phyloP scores from a whole-genome alignment of 2,113 vertebrate species.

The Ochotona curzoniae region DNA sequence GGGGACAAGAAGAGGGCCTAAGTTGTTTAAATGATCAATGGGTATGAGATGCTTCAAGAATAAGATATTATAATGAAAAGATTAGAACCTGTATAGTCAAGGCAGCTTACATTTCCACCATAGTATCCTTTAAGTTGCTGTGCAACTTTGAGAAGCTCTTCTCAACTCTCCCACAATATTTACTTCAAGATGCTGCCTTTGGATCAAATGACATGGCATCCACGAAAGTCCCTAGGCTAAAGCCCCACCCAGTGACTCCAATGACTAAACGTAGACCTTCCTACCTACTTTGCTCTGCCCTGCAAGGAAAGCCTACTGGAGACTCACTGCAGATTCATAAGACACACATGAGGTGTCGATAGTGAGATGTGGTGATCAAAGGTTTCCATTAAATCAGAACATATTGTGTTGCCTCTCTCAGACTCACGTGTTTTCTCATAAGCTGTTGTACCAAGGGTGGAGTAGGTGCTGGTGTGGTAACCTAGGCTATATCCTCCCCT shows the following conservation, averaged over 20 bases:
- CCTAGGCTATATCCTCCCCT: too few species aligned
- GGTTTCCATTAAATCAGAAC: constrained; percentile 32
- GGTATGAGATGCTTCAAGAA: constrained; percentile 28
- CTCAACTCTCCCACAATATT: constrained; percentile 58
- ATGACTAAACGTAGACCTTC: constrained; percentile 66
- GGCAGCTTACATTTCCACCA: neutral
- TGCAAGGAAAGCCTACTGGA: constrained; percentile 61
- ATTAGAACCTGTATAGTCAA: neutral
- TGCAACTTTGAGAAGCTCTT: constrained; percentile 52
- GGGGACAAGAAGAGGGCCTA: neutral
- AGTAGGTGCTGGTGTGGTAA: too few species aligned
- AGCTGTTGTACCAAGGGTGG: neutral
- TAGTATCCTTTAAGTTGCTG: neutral
- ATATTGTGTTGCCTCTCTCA: neutral
- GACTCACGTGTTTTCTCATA: neutral
- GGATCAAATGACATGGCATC: constrained; percentile 67
- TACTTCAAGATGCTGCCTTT: constrained; percentile 59
- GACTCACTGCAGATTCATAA: constrained; percentile 46
- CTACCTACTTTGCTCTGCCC: constrained; percentile 51
- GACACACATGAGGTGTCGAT: neutral
- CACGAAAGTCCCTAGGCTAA: constrained; percentile 44
- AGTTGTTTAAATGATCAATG: neutral
- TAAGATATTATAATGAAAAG: neutral
- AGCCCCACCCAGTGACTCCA: constrained; percentile 51
- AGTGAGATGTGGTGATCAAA: constrained; percentile 56